phyloP scores from a whole-genome alignment of 2,888 invertebrate species.

The Stenodera caucasica region DNA sequence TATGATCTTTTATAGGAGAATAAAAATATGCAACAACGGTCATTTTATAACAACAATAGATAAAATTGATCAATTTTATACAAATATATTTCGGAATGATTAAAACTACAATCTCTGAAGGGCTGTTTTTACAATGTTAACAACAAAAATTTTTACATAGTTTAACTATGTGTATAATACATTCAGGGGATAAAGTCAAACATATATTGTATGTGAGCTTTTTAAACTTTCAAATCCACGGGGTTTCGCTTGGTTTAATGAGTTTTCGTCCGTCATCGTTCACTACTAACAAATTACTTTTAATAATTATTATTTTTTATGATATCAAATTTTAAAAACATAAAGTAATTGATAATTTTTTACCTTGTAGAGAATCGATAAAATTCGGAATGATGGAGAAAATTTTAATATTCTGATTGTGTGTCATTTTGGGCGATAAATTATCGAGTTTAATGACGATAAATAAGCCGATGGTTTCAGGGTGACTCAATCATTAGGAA shows the following conservation, averaged over 20 bases:
- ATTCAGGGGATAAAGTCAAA: conserved; percentile 15
- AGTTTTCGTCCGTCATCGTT: conserved; percentile 18
- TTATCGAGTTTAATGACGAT: conserved; percentile 15
- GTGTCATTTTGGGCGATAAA: conserved; percentile 18
- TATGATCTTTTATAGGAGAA: too few relatives aligned
- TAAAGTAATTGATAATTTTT: background rate
- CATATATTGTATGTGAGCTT: conserved; percentile 14
- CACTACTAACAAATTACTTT: background rate
- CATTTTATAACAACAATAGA: background rate
- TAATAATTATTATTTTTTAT: background rate
- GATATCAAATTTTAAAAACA: background rate
- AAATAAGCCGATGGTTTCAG: background rate
- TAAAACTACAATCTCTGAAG: conserved; percentile 17
- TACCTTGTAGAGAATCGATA: background rate
- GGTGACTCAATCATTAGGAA: conserved; percentile 26
- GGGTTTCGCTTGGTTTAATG: conserved; percentile 27
- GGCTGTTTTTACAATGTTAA: conserved; percentile 12
- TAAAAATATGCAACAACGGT: background rate
- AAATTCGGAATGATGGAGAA: background rate
- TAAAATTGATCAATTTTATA: background rate
- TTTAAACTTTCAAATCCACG: conserved; percentile 28
- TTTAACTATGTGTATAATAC: conserved; percentile 10
- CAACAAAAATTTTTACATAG: conserved; percentile 14
- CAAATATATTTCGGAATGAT: conserved; percentile 1
- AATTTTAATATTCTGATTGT: conserved; percentile 13